These are phyloP conservation scores for Coilia nasus DNA, from an alignment of 2,797 vertebrate genomes.

Conservation along the genomic window DNA sequence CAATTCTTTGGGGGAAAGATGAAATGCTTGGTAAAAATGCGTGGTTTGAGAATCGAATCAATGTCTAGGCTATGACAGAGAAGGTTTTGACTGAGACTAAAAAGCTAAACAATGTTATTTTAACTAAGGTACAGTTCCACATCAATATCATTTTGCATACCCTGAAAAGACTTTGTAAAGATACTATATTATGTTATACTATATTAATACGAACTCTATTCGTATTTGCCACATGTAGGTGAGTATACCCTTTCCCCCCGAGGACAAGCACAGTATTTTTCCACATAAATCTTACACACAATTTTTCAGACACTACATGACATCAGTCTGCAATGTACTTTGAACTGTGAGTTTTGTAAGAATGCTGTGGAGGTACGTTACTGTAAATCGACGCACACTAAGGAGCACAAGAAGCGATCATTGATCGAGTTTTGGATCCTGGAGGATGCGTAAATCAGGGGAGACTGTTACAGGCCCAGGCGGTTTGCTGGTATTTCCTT, in stretches of 20 bases:
- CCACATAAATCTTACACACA: background rate
- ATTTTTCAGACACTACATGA: background rate
- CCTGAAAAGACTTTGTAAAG: too few species aligned
- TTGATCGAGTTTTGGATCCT: background rate
- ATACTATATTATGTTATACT: too few species aligned
- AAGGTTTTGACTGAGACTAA: too few species aligned
- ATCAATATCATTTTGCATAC: too few species aligned
- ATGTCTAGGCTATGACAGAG: too few species aligned
- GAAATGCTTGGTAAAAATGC: background rate
- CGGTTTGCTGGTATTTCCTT: constrained; percentile 7
- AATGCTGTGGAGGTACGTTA: too few species aligned
- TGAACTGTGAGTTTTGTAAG: background rate
- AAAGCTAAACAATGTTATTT: too few species aligned
- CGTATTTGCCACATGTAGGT: background rate
- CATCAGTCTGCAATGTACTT: background rate
- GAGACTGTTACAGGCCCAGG: background rate
- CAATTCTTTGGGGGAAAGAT: background rate
- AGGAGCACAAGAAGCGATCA: background rate
- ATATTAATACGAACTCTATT: background rate
- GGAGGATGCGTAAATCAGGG: background rate
- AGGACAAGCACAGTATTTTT: background rate
- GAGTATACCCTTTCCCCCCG: background rate
- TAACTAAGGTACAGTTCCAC: too few species aligned
- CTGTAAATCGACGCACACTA: background rate
- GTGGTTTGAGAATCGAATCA: background rate